Conservation (phyloP, 2,797 vertebrate species). For the Mormyrops boulengeri region DNA sequence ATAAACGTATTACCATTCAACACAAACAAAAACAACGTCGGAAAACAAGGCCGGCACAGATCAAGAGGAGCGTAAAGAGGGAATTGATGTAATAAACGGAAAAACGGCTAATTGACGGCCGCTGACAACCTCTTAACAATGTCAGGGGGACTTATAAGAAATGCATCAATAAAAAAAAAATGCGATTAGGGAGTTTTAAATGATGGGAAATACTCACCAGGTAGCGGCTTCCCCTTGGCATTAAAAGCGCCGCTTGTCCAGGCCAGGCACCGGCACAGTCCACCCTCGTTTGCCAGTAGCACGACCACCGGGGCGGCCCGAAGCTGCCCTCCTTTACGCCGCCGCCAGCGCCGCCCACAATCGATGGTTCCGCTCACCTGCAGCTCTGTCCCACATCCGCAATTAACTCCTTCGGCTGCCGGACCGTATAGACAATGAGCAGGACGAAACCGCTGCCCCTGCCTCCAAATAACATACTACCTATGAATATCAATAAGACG, state of each 20-base stretch:
- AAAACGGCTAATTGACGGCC: not conserved
- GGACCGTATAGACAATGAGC: not conserved
- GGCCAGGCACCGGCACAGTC: not conserved
- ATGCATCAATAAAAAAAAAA: not conserved
- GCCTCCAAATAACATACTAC: not conserved
- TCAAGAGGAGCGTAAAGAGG: not conserved
- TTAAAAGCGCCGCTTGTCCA: not conserved
- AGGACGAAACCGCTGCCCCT: not conserved
- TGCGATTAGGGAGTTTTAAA: not conserved
- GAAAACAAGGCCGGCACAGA: not conserved
- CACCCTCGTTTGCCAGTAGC: not conserved
- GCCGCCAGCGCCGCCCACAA: slow-evolving; percentile 10
- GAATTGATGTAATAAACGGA: not conserved
- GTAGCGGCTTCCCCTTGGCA: not conserved
- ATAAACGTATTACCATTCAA: not conserved
- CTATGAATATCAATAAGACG: not conserved
- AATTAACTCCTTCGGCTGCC: not conserved
- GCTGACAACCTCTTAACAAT: not conserved
- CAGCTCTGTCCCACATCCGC: not conserved
- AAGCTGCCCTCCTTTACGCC: not conserved
- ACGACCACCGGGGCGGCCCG: not conserved
- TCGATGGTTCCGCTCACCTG: slow-evolving; percentile 15
- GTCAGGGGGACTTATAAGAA: not conserved
- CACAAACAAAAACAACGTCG: not conserved
- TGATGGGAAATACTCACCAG: not conserved